phyloP scores from a whole-genome alignment of 1,140 invertebrate genomes.

The Achroia grisella region DNA sequence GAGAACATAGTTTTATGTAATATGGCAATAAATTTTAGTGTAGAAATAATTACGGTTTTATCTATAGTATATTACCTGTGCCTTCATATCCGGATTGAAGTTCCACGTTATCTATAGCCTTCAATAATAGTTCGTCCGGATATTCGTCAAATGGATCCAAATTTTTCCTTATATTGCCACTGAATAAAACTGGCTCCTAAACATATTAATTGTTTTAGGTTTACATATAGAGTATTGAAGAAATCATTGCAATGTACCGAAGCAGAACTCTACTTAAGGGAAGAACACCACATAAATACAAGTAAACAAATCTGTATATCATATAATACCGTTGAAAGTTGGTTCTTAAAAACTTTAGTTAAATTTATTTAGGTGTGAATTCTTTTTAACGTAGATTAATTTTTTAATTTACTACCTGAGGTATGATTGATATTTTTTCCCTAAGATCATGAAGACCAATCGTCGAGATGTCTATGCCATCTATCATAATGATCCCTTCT shows the following conservation, averaged over 20 bases:
- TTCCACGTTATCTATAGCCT: constrained; percentile 79
- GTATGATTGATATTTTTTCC: constrained; percentile 85
- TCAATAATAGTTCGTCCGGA: constrained; percentile 83
- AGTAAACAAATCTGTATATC: too few species aligned
- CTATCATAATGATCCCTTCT: constrained; percentile 76
- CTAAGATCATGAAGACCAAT: constrained; percentile 78
- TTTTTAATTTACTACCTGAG: constrained; percentile 75
- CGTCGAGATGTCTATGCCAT: constrained; percentile 74
- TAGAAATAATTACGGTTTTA: too few species aligned
- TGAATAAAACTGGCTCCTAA: constrained; percentile 89
- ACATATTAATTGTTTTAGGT: constrained; percentile 30
- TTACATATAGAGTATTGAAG: too few species aligned
- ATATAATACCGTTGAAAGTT: too few species aligned
- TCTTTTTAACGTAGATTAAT: too few species aligned
- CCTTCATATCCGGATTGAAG: constrained; percentile 33
- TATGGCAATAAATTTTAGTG: too few species aligned
- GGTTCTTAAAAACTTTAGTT: too few species aligned
- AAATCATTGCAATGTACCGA: too few species aligned
- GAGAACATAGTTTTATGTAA: too few species aligned
- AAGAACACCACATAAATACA: too few species aligned
- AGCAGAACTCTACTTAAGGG: too few species aligned
- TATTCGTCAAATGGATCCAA: constrained; percentile 86
- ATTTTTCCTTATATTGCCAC: constrained; percentile 84
- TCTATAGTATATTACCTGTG: constrained; percentile 23
- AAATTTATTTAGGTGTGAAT: too few species aligned